Base-by-base conservation (phyloP, 2,888 invertebrate species). In the Drepanosiphum platanoidis region DNA sequence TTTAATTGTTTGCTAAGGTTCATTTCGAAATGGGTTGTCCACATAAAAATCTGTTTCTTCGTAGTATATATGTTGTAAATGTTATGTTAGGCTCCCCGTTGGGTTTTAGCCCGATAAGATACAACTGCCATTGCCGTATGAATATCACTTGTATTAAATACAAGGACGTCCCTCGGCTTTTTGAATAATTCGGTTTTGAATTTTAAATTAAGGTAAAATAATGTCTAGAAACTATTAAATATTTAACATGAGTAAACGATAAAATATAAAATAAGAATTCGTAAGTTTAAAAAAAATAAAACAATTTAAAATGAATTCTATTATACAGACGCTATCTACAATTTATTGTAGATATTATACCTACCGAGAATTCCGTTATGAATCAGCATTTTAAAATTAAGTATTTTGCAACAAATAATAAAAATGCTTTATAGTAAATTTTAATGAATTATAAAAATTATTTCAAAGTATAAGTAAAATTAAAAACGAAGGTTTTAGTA, bases 141-240 rank as follows among this genome's bases (percentile, higher is more conserved):
- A 13, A 83, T 58, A 74, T 32, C 34, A 77, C 58, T 36, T 22
- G 34, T 82, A 52, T 42, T 46, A 32, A 74, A 74, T 68, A 68
- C 30, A 77, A 84, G 75, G 84, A 84, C 84, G 84, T 84, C 84
- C 75, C 84, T 84, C 18, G 84, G 84, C 46, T 84, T 74, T 84
- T 84, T 68, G 75, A 83, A 83, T 83, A 75, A 75, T 83, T 75
- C 34, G 34, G 64, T 66, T 83, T 83, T 32, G 32, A 74, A 82
- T 74, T 82, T 74, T 74, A 82, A 82, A 82, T 82, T 82, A 82
- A 82, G 82, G 74, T 64, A 64, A 82, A 64, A 7, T 34, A 32
- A 64, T 64, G 42, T 64, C 32, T 58, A 61, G 42, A 82, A 70
- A 46, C 18, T 46, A 42, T 82, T 42, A 82, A 61, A 70, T 74